A percentile compares a stretch with the other conserved stretches of the same genome.
These are phyloP conservation scores for Pristionchus fissidentatus DNA, from an alignment of 2,888 invertebrate genomes.

Conservation along the genomic window DNA sequence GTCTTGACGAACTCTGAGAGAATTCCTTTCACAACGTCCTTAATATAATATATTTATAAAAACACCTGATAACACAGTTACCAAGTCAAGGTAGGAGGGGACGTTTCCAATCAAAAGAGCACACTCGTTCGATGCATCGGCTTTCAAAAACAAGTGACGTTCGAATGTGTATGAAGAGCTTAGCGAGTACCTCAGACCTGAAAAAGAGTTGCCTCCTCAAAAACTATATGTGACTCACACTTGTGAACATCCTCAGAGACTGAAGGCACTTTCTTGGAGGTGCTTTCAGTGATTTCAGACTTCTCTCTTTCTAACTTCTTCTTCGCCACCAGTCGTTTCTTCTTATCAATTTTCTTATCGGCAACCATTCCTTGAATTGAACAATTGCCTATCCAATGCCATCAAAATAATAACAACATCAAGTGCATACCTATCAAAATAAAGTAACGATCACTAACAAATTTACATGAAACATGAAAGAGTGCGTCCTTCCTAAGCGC, in stretches of 20 bases:
- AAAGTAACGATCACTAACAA: background rate
- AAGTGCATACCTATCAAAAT: too few species aligned
- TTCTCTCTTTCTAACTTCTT: slow-evolving; percentile 14
- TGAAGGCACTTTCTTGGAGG: background rate
- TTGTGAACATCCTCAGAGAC: slow-evolving; percentile 16
- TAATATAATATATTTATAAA: background rate
- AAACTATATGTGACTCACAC: background rate
- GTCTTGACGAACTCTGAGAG: slow-evolving; percentile 15
- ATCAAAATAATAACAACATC: too few species aligned
- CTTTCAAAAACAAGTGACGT: slow-evolving; percentile 41
- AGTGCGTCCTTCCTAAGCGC: too few species aligned
- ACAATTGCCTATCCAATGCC: background rate
- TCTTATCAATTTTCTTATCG: slow-evolving; percentile 20
- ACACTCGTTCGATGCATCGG: slow-evolving; percentile 24
- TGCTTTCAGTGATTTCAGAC: background rate
- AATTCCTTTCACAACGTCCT: slow-evolving; percentile 40
- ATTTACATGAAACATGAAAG: background rate
- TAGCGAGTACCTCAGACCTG: slow-evolving; percentile 23
- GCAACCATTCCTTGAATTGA: slow-evolving; percentile 11
- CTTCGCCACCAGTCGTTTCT: background rate
- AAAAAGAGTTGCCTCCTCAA: background rate
- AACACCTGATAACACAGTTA: background rate
- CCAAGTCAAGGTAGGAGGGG: slow-evolving; percentile 38
- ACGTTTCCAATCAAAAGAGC: slow-evolving; percentile 43
- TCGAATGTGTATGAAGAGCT: slow-evolving; percentile 19